These are phyloP conservation scores for Semnornis frantzii DNA, from an alignment of 2,113 vertebrate species.

Conservation along the genomic window DNA sequence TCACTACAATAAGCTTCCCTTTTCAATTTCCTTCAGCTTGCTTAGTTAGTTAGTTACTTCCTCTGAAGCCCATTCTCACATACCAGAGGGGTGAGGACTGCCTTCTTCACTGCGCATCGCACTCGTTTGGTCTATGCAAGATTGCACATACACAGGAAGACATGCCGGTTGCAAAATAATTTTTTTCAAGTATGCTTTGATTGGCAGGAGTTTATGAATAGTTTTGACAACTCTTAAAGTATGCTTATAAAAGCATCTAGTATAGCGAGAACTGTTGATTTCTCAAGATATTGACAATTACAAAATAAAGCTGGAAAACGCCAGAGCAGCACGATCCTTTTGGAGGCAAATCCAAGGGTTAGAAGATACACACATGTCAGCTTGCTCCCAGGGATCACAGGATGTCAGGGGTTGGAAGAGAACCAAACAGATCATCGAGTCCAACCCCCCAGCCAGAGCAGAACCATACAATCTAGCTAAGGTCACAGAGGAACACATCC, in stretches of 20 bases:
- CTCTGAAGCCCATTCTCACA: background rate
- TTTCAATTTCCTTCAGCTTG: background rate
- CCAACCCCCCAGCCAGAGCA: too few species aligned
- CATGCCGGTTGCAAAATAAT: background rate
- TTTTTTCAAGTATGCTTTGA: background rate
- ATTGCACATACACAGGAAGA: background rate
- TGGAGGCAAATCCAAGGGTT: background rate
- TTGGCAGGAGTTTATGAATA: background rate
- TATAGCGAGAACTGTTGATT: accelerated
- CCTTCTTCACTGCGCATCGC: accelerated
- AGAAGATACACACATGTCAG: background rate
- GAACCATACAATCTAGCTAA: too few species aligned
- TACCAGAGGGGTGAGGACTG: background rate
- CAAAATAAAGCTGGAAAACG: background rate
- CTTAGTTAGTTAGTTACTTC: background rate
- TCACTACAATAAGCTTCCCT: background rate
- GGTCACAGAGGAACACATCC: too few species aligned
- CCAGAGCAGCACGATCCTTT: background rate
- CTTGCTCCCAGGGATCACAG: background rate
- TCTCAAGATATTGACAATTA: background rate
- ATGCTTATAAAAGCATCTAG: accelerated
- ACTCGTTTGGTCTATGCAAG: background rate
- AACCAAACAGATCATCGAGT: too few species aligned
- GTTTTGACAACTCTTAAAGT: background rate
- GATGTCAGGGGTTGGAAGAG: too few species aligned